These are phyloP conservation scores for Dasyurus viverrinus DNA, from an alignment of 2,113 vertebrate species.

Conservation along the genomic window DNA sequence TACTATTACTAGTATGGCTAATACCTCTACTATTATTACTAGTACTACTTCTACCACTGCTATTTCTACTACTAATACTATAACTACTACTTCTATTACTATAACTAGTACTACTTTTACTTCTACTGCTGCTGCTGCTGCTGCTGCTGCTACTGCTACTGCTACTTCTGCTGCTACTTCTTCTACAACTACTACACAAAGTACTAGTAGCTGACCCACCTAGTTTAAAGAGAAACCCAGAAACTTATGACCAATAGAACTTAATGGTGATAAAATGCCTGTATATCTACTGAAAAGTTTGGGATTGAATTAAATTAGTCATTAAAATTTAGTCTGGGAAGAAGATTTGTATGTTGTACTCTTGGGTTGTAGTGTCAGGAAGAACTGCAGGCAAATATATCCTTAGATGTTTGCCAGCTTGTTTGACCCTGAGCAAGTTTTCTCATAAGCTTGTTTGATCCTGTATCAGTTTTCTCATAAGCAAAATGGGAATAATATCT, in stretches of 20 bases:
- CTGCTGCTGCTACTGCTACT: too few relatives aligned
- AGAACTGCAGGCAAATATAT: neutral
- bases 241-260: neutral
- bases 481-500: neutral
- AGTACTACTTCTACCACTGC: too few relatives aligned
- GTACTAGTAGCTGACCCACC: neutral
- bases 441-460: neutral
- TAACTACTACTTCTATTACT: too few relatives aligned
- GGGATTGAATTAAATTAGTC: too few relatives aligned
- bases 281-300: too few relatives aligned
- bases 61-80: too few relatives aligned
- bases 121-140: too few relatives aligned
- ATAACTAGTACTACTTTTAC: too few relatives aligned
- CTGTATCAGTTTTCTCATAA: neutral
- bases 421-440: neutral
- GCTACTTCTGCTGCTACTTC: too few relatives aligned
- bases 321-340: neutral
- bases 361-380: neutral
- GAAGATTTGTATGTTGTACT: neutral
- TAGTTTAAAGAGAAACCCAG: neutral
- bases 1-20: too few relatives aligned
- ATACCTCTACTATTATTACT: too few relatives aligned
- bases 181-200: neutral
- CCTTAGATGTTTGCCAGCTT: neutral
- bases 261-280: too few relatives aligned